Conservation (phyloP, 2,113 vertebrate genomes). For the Zosterops hypoxanthus region DNA sequence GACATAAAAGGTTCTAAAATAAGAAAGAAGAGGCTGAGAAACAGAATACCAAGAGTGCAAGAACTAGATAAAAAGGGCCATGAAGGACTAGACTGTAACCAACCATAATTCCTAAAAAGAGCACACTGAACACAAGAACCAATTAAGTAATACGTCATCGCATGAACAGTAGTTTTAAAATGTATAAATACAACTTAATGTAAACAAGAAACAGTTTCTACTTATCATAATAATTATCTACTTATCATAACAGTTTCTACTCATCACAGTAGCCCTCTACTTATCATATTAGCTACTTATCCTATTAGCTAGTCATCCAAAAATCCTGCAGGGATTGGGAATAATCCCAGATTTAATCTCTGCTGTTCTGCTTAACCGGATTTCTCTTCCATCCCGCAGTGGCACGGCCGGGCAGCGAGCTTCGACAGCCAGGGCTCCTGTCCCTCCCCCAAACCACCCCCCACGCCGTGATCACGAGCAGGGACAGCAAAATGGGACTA, state of each 20-base stretch:
- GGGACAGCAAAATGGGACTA: background rate
- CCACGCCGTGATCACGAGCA: conserved; percentile 81
- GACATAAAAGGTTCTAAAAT: background rate
- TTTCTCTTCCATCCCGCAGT: conserved; percentile 75
- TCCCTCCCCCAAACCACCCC: conserved; percentile 90
- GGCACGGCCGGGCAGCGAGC: conserved; percentile 94
- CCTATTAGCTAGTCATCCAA: no score
- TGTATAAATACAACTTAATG: background rate
- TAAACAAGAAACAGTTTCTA: background rate
- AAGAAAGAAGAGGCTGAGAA: background rate
- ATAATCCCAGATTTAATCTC: background rate
- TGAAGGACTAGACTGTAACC: background rate
- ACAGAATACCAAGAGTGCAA: background rate
- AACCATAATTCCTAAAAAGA: background rate
- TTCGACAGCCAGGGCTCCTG: conserved; percentile 97
- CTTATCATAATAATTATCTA: background rate
- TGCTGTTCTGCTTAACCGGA: background rate
- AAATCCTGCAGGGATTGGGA: background rate
- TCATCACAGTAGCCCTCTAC: no score
- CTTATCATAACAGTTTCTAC: no score
- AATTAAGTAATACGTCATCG: background rate
- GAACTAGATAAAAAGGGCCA: background rate
- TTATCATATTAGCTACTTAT: no score
- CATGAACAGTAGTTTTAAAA: background rate
- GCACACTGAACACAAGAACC: background rate